These are phyloP conservation scores for Asteroscopus sphinx DNA, from an alignment of 2,888 invertebrate species.

Conservation along the genomic window DNA sequence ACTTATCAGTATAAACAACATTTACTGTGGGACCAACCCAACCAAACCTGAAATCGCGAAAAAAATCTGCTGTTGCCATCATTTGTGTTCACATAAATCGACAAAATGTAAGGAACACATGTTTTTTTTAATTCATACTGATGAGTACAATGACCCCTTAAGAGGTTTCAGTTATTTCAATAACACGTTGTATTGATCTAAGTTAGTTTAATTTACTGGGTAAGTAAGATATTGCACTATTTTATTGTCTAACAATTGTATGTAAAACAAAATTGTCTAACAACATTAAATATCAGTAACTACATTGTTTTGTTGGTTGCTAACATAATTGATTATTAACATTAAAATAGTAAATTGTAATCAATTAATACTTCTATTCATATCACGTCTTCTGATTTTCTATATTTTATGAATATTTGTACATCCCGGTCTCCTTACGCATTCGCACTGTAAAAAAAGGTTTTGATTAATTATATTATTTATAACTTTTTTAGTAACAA, in stretches of 20 bases:
- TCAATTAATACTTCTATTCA: slow-evolving; percentile 36
- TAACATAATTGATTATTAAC: slow-evolving; percentile 26
- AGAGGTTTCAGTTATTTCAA: too few species aligned
- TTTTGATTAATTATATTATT: slow-evolving; percentile 14
- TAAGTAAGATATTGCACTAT: slow-evolving; percentile 65
- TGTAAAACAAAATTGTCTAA: slow-evolving; percentile 34
- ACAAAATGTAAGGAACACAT: too few species aligned
- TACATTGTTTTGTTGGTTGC: slow-evolving; percentile 34
- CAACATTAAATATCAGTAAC: slow-evolving; percentile 42
- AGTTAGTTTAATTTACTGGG: slow-evolving; percentile 53
- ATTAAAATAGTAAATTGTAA: slow-evolving; percentile 20
- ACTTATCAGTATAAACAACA: too few species aligned
- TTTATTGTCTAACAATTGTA: slow-evolving; percentile 51
- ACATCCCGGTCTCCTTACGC: slow-evolving; percentile 87
- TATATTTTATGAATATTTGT: slow-evolving; percentile 81
- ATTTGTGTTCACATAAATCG: too few species aligned
- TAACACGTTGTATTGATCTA: slow-evolving; percentile 44
- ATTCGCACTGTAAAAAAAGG: slow-evolving; percentile 84
- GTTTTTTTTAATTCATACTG: too few species aligned
- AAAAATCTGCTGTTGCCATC: too few species aligned
- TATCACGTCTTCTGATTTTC: slow-evolving; percentile 20
- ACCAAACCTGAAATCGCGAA: too few species aligned
- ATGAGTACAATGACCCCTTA: too few species aligned
- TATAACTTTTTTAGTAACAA: too few species aligned
- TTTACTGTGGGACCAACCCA: too few species aligned